Evolutionary conservation across 53 echinoderm and acorn worm genomes (phyloP).

Genomic region (Mesocentrotus franciscanus): DNA sequence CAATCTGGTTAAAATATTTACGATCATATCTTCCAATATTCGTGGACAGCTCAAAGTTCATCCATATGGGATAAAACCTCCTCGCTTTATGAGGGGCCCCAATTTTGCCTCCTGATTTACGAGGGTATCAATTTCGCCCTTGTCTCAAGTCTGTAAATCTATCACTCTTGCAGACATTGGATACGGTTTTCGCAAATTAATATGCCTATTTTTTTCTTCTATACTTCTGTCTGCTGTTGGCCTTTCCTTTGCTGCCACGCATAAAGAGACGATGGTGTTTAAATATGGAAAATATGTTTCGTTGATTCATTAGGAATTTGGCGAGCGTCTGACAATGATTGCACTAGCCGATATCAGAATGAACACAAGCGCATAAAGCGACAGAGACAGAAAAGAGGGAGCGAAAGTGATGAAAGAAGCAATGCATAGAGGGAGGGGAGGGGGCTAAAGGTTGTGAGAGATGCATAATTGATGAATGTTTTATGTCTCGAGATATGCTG

Average conservation of each 20-base stretch:
- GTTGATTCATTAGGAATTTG: conserved; percentile 3
- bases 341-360: background rate
- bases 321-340: background rate
- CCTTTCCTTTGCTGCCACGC: background rate
- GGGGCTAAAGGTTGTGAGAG: background rate
- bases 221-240: conserved; percentile 15
- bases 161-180: conserved; percentile 43
- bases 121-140: conserved; percentile 41
- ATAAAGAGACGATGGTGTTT: conserved; percentile 3
- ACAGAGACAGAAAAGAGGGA: background rate
- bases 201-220: conserved; percentile 23
- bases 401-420: background rate
- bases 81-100: background rate
- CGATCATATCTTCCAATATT: conserved; percentile 45
- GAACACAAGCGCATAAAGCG: background rate
- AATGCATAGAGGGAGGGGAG: background rate
- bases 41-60: conserved; percentile 42
- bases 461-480: conserved; percentile 5
- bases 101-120: conserved; percentile 39
- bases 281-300: background rate
- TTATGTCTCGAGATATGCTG: background rate
- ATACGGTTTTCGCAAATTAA: conserved; percentile 16
- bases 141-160: conserved; percentile 42
- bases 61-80: conserved; percentile 16
- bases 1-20: conserved; percentile 31